Evolutionary conservation across 1,140 invertebrate genomes (phyloP), one percentile per base, ranked within the genome.

Genomic region (Olivierus martensii): DNA sequence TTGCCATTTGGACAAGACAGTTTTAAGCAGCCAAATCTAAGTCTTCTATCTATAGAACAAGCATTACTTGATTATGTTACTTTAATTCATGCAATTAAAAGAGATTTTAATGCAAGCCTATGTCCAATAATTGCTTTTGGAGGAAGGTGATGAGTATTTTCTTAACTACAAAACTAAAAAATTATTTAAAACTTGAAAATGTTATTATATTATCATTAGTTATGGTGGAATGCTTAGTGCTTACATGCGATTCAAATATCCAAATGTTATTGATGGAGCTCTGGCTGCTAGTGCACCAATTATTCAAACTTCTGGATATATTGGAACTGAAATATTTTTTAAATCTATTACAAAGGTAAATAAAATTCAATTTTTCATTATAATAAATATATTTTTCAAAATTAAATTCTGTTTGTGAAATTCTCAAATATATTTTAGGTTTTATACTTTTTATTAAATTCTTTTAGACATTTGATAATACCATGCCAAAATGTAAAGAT

Each of bases 201-300:
- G n/a, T n/a, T n/a, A n/a, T n/a, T n/a, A 28, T 28, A 28, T 28
- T 28, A 6, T 14, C 9, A 9, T 28, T 28, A 71, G 68, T 14
- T 73, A 73, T 63, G 72, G 70, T 12, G 72, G 72, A 4, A 73
- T 73, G 69, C 52, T 73, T 42, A 58, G 70, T 17, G 68, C 71
- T 28, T 73, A 69, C 66, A 62, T 73, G 42, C 62, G 69, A 43
- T 67, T 72, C 41, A 72, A 73, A 56, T 73, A 73, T 61, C 70
- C 72, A 9, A 65, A 68, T 52, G 50, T 68, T 36, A 63, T 73
- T 10, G 54, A 54, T 34, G 70, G 70, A 10, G 62, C 69, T 9
- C 52, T 73, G 3, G 70, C 72, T 28, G 66, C 70, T 1, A 72
- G 70, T 43, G 70, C 70, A 7, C 72, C 71, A n/a, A 66, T 73